These are phyloP conservation scores for Spheniscus humboldti DNA, from an alignment of 2,797 vertebrate species.

Conservation along the genomic window DNA sequence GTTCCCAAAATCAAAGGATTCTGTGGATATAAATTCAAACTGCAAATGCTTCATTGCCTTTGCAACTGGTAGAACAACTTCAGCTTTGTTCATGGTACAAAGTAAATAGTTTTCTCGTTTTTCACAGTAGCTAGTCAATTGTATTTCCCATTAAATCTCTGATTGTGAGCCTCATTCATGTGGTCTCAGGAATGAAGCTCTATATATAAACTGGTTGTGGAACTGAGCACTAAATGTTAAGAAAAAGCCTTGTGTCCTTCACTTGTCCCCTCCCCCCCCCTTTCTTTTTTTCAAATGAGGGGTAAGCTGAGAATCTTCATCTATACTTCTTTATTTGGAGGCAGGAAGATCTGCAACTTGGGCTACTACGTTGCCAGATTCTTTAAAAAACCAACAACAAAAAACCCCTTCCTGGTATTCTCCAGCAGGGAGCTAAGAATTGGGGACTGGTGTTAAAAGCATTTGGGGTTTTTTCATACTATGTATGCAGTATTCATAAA, in stretches of 20 bases:
- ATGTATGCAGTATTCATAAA: neutral
- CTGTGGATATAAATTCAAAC: neutral
- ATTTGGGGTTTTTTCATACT: neutral
- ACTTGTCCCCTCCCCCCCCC: neutral
- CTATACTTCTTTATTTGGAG: neutral
- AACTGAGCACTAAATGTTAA: neutral
- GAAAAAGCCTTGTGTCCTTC: neutral
- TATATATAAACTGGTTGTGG: neutral
- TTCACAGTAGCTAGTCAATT: neutral
- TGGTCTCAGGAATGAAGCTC: neutral
- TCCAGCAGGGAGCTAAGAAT: neutral
- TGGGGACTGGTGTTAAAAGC: neutral
- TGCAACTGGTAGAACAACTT: slow-evolving; percentile 19
- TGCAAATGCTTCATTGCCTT: slow-evolving; percentile 1
- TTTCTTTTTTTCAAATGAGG: neutral
- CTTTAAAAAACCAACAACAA: neutral
- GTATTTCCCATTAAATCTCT: slow-evolving; percentile 20
- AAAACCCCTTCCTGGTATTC: neutral
- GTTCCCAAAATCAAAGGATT: neutral
- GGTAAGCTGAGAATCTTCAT: neutral
- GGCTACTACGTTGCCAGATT: neutral
- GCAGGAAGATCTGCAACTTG: neutral
- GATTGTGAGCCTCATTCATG: neutral
- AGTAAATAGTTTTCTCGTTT: neutral
- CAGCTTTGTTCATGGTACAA: neutral